Conservation (phyloP, 2,888 invertebrate genomes). For the Caenorhabditis parvicauda region DNA sequence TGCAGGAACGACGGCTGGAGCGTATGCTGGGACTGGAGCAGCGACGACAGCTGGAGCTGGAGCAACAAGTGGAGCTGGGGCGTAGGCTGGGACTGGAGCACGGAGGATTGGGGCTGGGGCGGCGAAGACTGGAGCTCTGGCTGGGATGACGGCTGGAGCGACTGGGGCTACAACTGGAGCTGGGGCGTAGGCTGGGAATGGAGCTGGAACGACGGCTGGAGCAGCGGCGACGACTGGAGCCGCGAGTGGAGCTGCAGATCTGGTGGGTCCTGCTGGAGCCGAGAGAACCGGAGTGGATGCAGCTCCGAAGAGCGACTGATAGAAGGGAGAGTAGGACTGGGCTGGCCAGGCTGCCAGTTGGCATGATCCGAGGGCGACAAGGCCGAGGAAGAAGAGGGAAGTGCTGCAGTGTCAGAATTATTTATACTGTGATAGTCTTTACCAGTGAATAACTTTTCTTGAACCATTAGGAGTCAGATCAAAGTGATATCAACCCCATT, state of each 20-base stretch:
- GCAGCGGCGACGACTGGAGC: constrained; percentile 13
- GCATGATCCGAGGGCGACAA: neutral
- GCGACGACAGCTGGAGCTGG: constrained; percentile 18
- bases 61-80: constrained; percentile 14
- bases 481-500: too few relatives aligned
- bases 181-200: constrained; percentile 13
- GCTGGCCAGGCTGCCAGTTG: constrained; percentile 38
- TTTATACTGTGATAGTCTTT: too few relatives aligned
- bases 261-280: constrained; percentile 11
- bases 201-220: constrained; percentile 18
- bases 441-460: too few relatives aligned
- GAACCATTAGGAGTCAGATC: too few relatives aligned
- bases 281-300: constrained; percentile 18
- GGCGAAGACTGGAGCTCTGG: constrained; percentile 11
- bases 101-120: constrained; percentile 13
- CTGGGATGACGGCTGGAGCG: constrained; percentile 8
- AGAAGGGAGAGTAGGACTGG: constrained; percentile 39
- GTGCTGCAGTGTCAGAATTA: constrained; percentile 9
- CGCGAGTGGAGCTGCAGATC: constrained; percentile 15
- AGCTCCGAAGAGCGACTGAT: constrained; percentile 32
- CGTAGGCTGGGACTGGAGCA: constrained; percentile 16
- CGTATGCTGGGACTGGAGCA: constrained; percentile 11
- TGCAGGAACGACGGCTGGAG: constrained; percentile 10
- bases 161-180: constrained; percentile 11
- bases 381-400: constrained; percentile 11